Conservation (phyloP, 2,888 invertebrate genomes). For the Ligdia adustata region DNA sequence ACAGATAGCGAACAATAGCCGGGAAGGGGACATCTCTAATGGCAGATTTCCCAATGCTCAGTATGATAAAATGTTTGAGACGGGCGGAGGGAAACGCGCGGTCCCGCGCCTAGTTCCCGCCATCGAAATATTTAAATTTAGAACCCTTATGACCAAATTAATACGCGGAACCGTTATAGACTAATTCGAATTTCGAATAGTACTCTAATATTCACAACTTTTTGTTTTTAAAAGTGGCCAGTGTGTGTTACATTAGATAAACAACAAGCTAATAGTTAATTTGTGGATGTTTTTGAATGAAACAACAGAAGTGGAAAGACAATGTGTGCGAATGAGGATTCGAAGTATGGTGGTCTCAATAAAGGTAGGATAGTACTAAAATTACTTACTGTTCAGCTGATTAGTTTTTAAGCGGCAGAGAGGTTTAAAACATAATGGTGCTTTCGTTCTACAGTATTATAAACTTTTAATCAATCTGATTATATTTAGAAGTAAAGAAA, state of each 20-base stretch:
- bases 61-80: slow-evolving; percentile 74
- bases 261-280: slow-evolving; percentile 25
- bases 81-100: slow-evolving; percentile 58
- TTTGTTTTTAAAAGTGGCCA: slow-evolving; percentile 20
- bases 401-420: too few species aligned
- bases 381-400: too few species aligned
- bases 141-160: slow-evolving; percentile 23
- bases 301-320: slow-evolving; percentile 15
- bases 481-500: too few species aligned
- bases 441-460: too few species aligned
- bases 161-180: slow-evolving; percentile 13
- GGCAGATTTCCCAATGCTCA: slow-evolving; percentile 69
- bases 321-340: slow-evolving; percentile 16
- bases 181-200: slow-evolving; percentile 11
- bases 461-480: too few species aligned
- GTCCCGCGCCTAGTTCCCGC: slow-evolving; percentile 61
- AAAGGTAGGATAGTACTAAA: slow-evolving; percentile 41
- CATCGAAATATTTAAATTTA: slow-evolving; percentile 68
- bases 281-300: slow-evolving; percentile 14
- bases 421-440: too few species aligned
- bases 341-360: slow-evolving; percentile 37
- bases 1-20: slow-evolving; percentile 51
- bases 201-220: slow-evolving; percentile 1
- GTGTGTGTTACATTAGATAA: slow-evolving; percentile 38
- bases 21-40: slow-evolving; percentile 61